Conservation (phyloP, 2,113 vertebrate species). For the Pterophyllum scalare region DNA sequence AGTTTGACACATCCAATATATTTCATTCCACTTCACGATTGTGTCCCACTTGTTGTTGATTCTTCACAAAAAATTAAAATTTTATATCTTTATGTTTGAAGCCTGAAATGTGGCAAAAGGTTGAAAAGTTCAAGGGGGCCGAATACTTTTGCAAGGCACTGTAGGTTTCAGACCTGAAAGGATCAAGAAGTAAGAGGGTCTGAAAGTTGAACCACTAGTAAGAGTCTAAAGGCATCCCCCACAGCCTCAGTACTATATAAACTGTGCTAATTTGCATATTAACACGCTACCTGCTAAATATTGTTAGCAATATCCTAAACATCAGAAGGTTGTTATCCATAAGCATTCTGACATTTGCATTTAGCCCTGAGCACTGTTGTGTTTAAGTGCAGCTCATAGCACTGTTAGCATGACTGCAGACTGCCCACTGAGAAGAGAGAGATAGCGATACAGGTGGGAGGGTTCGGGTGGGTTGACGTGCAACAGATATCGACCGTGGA, state of each 20-base stretch:
- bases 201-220: neutral
- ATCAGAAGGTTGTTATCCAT: neutral
- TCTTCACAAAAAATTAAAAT: too few relatives aligned
- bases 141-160: too few relatives aligned
- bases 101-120: too few relatives aligned
- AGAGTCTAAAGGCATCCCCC: fast-evolving
- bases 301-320: neutral
- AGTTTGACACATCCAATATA: too few relatives aligned
- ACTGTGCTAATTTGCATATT: neutral
- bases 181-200: neutral
- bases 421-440: neutral
- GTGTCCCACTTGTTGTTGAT: too few relatives aligned
- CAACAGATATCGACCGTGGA: neutral
- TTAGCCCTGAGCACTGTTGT: neutral
- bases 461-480: neutral
- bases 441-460: neutral
- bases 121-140: too few relatives aligned
- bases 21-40: too few relatives aligned
- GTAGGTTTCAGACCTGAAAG: neutral
- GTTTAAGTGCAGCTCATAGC: neutral
- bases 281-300: neutral
- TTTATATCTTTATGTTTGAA: too few relatives aligned
- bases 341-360: neutral
- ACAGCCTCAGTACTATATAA: neutral
- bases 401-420: neutral